phyloP scores from a whole-genome alignment of 2,113 vertebrate genomes.

The Corydoras maculifer region DNA sequence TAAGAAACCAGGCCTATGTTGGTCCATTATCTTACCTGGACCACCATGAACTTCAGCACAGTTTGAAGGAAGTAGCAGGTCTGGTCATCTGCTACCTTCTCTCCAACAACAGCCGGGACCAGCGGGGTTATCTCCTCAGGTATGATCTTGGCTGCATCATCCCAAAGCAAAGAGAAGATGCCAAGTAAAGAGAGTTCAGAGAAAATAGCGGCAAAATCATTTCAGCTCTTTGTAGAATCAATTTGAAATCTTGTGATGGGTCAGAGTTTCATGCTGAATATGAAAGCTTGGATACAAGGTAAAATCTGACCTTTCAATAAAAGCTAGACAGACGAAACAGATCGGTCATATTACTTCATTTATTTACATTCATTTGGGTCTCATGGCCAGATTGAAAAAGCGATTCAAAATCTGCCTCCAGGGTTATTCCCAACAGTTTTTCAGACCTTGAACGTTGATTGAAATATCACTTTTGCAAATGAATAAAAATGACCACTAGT shows the following conservation, averaged over 20 bases:
- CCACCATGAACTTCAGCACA: conserved; percentile 90
- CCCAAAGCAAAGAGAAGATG: conserved; percentile 1
- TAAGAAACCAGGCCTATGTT: neutral
- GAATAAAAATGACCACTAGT: no score
- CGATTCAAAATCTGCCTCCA: no score
- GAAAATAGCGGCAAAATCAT: neutral
- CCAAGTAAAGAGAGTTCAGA: neutral
- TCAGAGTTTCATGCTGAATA: neutral
- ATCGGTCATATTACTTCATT: no score
- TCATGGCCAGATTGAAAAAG: no score
- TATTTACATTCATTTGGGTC: no score
- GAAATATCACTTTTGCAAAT: no score
- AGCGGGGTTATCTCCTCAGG: conserved; percentile 93
- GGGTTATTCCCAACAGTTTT: no score
- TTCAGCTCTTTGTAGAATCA: neutral
- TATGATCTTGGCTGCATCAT: conserved; percentile 77
- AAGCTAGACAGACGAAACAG: no score
- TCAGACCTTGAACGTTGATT: no score
- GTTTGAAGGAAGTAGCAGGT: conserved; percentile 91
- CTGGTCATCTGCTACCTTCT: conserved; percentile 85
- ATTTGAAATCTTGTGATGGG: neutral
- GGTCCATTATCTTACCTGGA: conserved; percentile 71
- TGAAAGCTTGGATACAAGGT: neutral
- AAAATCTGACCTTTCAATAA: neutral
- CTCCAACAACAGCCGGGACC: conserved; percentile 79